Percentiles rank a stretch among this genome's conserved stretches.
Conservation (phyloP, 2,113 vertebrate genomes). For the Rhinolophus sinicus region DNA sequence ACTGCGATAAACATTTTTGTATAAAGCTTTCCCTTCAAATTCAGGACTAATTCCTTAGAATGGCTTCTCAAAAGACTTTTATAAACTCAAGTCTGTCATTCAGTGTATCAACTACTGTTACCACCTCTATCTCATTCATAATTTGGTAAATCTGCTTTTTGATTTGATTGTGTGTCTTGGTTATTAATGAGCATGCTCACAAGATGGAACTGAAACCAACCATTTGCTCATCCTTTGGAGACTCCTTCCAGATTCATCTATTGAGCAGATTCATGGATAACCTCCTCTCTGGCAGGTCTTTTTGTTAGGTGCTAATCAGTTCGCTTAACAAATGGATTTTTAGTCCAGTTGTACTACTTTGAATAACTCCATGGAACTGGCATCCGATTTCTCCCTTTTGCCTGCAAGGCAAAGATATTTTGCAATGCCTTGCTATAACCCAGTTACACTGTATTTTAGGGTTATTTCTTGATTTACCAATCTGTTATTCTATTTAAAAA, state of each 20-base stretch:
- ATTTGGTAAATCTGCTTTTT: not conserved
- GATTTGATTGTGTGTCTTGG: not conserved
- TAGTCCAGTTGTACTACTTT: not conserved
- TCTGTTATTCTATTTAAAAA: not conserved
- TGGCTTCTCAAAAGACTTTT: not conserved
- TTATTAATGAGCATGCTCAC: constrained; percentile 1
- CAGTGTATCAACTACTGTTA: not conserved
- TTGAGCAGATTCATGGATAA: not conserved
- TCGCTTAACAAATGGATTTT: constrained; percentile 34
- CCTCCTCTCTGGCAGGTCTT: not conserved
- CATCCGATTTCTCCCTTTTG: not conserved
- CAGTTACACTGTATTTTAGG: constrained; percentile 12
- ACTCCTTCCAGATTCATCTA: not conserved
- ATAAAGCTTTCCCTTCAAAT: not conserved
- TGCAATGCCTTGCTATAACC: not conserved
- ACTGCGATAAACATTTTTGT: not conserved
- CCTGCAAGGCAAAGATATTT: not conserved
- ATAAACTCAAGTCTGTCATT: not conserved
- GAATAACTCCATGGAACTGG: not conserved
- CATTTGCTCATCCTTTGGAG: not conserved
- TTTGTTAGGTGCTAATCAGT: not conserved
- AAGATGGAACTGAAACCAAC: not conserved
- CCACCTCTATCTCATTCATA: not conserved
- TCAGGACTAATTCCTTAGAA: constrained; percentile 51
- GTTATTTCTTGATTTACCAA: not conserved